Evolutionary conservation across 35 echinoderm and acorn worm genomes (phyloP).

Genomic region (Apostichopus californicus): DNA sequence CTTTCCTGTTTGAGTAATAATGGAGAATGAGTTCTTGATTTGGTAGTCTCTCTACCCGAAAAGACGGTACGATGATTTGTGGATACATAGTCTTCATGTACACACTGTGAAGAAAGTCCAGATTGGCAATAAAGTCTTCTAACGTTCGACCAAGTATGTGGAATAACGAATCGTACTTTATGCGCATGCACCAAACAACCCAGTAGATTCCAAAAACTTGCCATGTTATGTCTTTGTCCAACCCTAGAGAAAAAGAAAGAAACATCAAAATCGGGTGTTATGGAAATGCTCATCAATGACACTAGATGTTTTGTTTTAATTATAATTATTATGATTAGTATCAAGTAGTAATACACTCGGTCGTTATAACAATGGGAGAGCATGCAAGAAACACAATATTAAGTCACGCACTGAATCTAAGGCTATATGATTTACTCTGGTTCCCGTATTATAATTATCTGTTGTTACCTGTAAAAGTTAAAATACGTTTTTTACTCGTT

Average conservation of each 20-base stretch:
- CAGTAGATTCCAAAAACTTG: slow-evolving; percentile 87
- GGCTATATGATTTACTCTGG: too few species aligned
- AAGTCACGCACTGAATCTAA: too few species aligned
- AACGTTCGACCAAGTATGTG: slow-evolving; percentile 67
- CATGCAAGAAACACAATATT: too few species aligned
- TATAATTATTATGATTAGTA: too few species aligned
- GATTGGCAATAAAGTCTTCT: slow-evolving; percentile 64
- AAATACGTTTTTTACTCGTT: too few species aligned
- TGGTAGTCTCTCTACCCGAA: slow-evolving; percentile 67
- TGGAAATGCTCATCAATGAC: too few species aligned
- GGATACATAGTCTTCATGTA: slow-evolving; percentile 96
- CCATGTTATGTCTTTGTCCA: slow-evolving; percentile 54
- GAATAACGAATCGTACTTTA: slow-evolving; percentile 71
- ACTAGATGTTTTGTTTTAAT: too few species aligned
- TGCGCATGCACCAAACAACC: slow-evolving; percentile 84
- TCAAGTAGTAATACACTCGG: too few species aligned
- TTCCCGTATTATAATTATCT: too few species aligned
- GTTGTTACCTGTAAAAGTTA: too few species aligned
- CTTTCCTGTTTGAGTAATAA: slow-evolving; percentile 73
- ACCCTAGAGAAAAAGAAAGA: background rate
- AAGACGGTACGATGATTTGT: slow-evolving; percentile 80
- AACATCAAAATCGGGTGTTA: too few species aligned
- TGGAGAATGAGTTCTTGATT: slow-evolving; percentile 65
- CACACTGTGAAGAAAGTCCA: slow-evolving; percentile 88
- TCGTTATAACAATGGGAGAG: too few species aligned